Evolutionary conservation across 2,888 invertebrate genomes (phyloP).

Genomic region (Meliscaeva auricollis): DNA sequence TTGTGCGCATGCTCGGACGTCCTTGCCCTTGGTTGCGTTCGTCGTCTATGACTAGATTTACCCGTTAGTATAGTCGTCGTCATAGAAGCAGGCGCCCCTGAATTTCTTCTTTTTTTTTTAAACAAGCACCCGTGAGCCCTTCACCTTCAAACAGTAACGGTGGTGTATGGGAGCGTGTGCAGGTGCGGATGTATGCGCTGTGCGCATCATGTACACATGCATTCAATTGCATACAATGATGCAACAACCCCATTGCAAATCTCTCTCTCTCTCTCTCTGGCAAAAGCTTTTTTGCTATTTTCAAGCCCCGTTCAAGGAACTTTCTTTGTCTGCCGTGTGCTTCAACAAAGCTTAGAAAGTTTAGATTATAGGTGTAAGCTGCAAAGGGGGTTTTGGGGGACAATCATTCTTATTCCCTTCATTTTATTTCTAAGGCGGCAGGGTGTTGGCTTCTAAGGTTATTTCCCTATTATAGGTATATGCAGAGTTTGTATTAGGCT

Average conservation of each 20-base stretch:
- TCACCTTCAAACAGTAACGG: constrained; percentile 67
- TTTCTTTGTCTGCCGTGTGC: constrained; percentile 40
- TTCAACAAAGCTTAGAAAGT: constrained; percentile 31
- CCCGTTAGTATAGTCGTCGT: background rate
- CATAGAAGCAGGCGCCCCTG: constrained; percentile 64
- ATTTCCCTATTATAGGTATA: constrained; percentile 36
- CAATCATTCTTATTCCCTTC: background rate
- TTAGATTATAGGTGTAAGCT: constrained; percentile 1
- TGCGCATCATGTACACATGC: constrained; percentile 21
- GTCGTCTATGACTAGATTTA: constrained; percentile 63
- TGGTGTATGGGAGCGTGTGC: constrained; percentile 6
- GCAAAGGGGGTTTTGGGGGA: background rate
- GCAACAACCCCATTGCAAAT: constrained; percentile 23
- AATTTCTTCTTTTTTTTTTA: constrained; percentile 33
- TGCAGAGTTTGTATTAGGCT: background rate
- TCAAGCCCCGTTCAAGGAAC: constrained; percentile 28
- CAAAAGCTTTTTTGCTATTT: constrained; percentile 43
- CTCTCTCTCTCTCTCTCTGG: constrained; percentile 9
- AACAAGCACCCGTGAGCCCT: constrained; percentile 52
- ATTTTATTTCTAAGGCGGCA: background rate
- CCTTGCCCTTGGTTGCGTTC: constrained; percentile 83
- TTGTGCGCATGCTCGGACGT: constrained; percentile 82
- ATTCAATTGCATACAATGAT: constrained; percentile 36
- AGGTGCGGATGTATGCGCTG: constrained; percentile 15
- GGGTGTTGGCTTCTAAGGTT: constrained; percentile 58